Percentiles rank a stretch among this genome's conserved stretches.
phyloP scores from a whole-genome alignment of 2,888 invertebrate genomes.

The Cryptocephalus moraei region DNA sequence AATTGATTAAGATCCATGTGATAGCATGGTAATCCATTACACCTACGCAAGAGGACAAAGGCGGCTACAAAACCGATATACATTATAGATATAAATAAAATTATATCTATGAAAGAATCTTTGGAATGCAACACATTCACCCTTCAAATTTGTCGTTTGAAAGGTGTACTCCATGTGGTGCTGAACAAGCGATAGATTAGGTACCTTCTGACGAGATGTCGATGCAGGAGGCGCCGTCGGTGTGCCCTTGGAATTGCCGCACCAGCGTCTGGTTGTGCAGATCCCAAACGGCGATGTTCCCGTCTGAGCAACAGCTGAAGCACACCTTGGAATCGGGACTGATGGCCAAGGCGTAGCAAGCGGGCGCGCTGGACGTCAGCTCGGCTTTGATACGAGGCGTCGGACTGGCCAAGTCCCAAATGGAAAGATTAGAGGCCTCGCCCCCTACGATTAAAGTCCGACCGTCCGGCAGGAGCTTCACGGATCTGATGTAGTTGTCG shows the following conservation, averaged over 20 bases:
- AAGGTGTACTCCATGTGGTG: constrained; percentile 34
- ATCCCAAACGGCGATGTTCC: constrained; percentile 96
- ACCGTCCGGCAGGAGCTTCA: constrained; percentile 89
- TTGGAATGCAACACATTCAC: no score
- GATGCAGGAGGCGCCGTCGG: constrained; percentile 89
- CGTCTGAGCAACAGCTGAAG: constrained; percentile 98
- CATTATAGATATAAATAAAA: no score
- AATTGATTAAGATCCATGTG: no score
- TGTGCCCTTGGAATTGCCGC: constrained; percentile 90
- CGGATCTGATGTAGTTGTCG: constrained; percentile 92
- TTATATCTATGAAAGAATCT: no score
- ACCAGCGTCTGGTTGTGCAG: constrained; percentile 84
- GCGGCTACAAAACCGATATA: no score
- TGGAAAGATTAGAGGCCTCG: constrained; percentile 88
- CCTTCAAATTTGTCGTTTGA: no score
- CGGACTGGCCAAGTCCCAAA: constrained; percentile 90
- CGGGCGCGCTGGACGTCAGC: constrained; percentile 82
- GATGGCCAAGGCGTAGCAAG: constrained; percentile 95
- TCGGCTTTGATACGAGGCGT: constrained; percentile 90
- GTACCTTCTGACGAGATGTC: constrained; percentile 78
- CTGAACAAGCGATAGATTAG: constrained; percentile 13
- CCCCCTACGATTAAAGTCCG: constrained; percentile 93
- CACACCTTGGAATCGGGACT: constrained; percentile 96
- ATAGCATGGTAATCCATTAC: no score
- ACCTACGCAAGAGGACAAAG: no score